phyloP scores from a whole-genome alignment of 2,888 invertebrate species.

The Thyatira batis region DNA sequence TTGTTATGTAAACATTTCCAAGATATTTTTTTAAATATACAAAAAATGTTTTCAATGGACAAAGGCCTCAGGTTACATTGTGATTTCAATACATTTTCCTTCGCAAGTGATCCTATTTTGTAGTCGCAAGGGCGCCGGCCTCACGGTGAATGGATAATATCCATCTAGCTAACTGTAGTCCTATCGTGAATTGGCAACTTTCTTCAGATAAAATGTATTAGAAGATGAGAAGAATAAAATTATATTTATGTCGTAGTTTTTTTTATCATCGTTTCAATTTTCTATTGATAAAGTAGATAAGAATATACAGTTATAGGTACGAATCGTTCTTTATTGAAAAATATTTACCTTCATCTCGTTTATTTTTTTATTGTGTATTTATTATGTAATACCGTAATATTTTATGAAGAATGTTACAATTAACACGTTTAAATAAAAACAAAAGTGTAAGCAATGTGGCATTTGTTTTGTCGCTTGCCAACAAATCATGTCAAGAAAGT shows the following conservation, averaged over 20 bases:
- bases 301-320: too few species aligned
- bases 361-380: too few species aligned
- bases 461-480: not conserved
- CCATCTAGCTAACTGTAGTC: conserved; percentile 67
- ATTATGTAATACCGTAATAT: too few species aligned
- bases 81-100: conserved; percentile 79
- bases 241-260: conserved; percentile 43
- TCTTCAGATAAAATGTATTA: conserved; percentile 47
- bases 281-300: conserved; percentile 11
- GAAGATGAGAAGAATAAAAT: conserved; percentile 36
- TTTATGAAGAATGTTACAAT: too few species aligned
- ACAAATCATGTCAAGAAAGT: not conserved
- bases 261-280: conserved; percentile 36
- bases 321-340: too few species aligned
- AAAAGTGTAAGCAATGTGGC: not conserved
- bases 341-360: too few species aligned
- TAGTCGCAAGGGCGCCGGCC: conserved; percentile 59
- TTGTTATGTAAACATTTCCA: conserved; percentile 70
- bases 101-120: conserved; percentile 75
- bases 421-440: too few species aligned
- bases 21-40: conserved; percentile 49
- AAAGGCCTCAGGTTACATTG: conserved; percentile 73
- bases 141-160: conserved; percentile 76
- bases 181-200: conserved; percentile 72
- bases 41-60: conserved; percentile 67